A percentile compares a stretch with the other conserved stretches of the same genome.
Conservation (phyloP, 2,888 invertebrate species). For the Nomada ferruginata region DNA sequence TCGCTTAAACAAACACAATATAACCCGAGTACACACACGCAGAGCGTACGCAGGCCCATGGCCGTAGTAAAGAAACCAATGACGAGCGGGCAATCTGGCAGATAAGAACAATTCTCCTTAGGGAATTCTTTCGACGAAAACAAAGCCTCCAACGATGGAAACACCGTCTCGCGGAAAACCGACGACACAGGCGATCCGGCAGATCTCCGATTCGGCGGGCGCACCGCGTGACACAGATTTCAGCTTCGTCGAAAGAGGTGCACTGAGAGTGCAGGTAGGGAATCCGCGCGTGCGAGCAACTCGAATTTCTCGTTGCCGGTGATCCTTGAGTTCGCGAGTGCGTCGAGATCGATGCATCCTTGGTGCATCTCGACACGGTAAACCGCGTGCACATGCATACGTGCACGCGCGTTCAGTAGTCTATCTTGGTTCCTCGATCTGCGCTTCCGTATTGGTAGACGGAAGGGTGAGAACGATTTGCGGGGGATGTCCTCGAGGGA, state of each 20-base stretch:
- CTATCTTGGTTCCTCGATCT: neutral
- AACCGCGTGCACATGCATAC: neutral
- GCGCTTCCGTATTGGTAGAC: neutral
- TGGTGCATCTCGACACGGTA: constrained; percentile 12
- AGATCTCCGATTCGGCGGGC: neutral
- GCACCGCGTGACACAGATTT: constrained; percentile 37
- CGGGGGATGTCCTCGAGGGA: too few species aligned
- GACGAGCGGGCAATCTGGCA: too few species aligned
- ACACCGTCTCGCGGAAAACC: neutral
- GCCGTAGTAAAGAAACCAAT: too few species aligned
- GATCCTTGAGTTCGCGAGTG: constrained; percentile 15
- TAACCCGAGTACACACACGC: too few species aligned
- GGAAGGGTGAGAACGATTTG: neutral
- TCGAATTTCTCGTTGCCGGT: constrained; percentile 24
- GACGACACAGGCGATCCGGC: neutral
- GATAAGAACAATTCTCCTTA: too few species aligned
- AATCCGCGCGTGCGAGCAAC: constrained; percentile 6
- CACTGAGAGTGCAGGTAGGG: neutral
- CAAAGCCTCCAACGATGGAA: too few species aligned
- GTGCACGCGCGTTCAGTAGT: neutral
- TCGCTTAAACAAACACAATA: too few species aligned
- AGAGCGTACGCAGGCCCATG: too few species aligned
- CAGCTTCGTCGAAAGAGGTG: neutral
- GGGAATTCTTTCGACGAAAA: neutral
- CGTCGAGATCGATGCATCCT: constrained; percentile 1